These are phyloP conservation scores for Lasius fuliginosus DNA, from an alignment of 2,888 invertebrate species.

Conservation along the genomic window DNA sequence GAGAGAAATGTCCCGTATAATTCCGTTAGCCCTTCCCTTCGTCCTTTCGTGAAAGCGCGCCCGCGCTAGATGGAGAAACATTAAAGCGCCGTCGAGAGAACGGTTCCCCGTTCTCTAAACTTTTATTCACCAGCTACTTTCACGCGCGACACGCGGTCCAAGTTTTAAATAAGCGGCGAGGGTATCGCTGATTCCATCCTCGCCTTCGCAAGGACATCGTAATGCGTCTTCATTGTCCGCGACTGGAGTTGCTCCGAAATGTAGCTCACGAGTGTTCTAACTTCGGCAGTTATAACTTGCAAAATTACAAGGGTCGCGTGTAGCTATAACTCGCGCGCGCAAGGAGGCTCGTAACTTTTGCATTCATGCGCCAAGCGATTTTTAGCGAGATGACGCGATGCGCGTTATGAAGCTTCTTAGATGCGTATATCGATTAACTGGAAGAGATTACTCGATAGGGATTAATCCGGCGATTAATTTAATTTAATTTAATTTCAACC, in stretches of 20 bases:
- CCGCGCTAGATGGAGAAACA: constrained; percentile 32
- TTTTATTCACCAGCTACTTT: constrained; percentile 43
- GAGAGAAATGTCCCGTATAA: constrained; percentile 36
- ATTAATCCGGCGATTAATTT: constrained; percentile 7
- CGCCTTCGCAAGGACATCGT: constrained; percentile 64
- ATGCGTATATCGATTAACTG: constrained; percentile 9
- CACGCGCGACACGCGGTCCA: constrained; percentile 47
- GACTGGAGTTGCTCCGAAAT: constrained; percentile 63
- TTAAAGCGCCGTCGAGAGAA: constrained; percentile 31
- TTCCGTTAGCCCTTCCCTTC: constrained; percentile 24
- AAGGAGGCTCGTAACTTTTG: constrained; percentile 64
- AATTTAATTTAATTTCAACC: constrained; percentile 19
- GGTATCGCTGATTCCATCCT: constrained; percentile 61
- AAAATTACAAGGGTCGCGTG: constrained; percentile 68
- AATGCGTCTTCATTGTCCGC: constrained; percentile 71
- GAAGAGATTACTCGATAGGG: not conserved
- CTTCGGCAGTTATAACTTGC: constrained; percentile 76
- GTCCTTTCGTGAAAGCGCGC: constrained; percentile 3
- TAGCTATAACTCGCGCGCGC: constrained; percentile 58
- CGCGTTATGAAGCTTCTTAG: not conserved
- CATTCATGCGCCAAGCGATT: constrained; percentile 49
- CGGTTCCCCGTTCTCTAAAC: constrained; percentile 13
- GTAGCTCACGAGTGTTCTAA: constrained; percentile 65
- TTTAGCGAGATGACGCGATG: constrained; percentile 44
- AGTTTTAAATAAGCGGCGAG: constrained; percentile 68